Evolutionary conservation across 2,888 invertebrate species (phyloP).

Genomic region (Lasioglossum calceatum): DNA sequence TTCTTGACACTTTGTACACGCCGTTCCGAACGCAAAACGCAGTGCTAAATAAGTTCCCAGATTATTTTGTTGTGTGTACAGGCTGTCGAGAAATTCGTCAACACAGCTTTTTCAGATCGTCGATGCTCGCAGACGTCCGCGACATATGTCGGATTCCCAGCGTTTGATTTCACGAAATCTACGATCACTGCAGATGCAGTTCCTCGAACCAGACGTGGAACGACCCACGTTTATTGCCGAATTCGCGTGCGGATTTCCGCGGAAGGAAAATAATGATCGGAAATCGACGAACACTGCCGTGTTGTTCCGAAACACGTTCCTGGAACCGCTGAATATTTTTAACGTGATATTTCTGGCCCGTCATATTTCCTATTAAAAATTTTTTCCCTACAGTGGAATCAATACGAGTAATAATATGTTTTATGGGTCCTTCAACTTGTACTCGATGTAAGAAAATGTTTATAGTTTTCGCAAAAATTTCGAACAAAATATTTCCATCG

Average conservation of each 20-base stretch:
- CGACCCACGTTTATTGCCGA: conserved; percentile 10
- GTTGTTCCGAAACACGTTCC: conserved; percentile 11
- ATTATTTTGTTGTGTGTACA: neutral
- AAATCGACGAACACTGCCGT: neutral
- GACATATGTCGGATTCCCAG: neutral
- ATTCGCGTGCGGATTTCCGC: conserved; percentile 30
- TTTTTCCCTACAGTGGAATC: neutral
- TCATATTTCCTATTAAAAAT: neutral
- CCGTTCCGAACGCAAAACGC: neutral
- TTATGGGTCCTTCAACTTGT: no score
- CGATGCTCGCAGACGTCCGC: neutral
- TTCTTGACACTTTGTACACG: neutral
- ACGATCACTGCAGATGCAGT: conserved; percentile 10
- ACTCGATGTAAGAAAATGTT: no score
- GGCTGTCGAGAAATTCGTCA: no score
- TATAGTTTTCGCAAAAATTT: no score
- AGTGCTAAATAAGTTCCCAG: neutral
- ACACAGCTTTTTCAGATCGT: neutral
- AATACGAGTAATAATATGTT: no score
- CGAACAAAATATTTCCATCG: no score
- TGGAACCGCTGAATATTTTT: conserved; percentile 9
- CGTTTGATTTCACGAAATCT: conserved; percentile 26
- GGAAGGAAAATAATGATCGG: conserved; percentile 55
- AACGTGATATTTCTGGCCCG: conserved; percentile 4
- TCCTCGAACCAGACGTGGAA: conserved; percentile 36